Evolutionary conservation across 2,797 vertebrate genomes (phyloP).

Genomic region (Trematomus bernacchii): DNA sequence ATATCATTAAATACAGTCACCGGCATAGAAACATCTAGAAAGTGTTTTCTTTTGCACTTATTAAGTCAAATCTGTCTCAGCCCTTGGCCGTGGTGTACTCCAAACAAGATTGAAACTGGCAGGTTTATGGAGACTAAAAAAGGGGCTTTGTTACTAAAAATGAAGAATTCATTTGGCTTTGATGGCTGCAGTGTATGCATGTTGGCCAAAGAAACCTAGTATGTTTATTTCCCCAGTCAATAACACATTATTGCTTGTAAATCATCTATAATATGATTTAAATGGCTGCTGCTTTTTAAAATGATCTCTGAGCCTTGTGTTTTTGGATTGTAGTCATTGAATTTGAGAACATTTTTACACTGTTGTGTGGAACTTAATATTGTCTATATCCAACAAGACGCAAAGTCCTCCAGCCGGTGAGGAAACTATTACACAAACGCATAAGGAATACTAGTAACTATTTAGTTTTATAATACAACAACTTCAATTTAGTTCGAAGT

Average conservation of each 20-base stretch:
- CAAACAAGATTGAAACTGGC: slow-evolving; percentile 32
- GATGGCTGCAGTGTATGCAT: neutral
- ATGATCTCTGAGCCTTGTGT: neutral
- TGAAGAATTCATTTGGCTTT: neutral
- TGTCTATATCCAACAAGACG: neutral
- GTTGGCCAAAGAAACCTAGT: neutral
- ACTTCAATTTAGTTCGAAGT: slow-evolving; percentile 35
- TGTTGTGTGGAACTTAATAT: neutral
- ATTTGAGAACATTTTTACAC: neutral
- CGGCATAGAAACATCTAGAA: slow-evolving; percentile 23
- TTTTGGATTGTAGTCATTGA: neutral
- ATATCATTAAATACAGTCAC: slow-evolving; percentile 36
- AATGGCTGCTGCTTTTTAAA: neutral
- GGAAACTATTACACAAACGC: neutral
- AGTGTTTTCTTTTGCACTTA: slow-evolving; percentile 3
- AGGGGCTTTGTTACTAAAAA: neutral
- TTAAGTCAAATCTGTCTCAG: slow-evolving; percentile 1
- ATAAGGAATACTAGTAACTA: neutral
- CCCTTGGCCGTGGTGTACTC: neutral
- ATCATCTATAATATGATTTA: neutral
- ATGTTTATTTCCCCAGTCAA: neutral
- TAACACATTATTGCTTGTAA: neutral
- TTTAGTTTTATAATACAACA: slow-evolving; percentile 1
- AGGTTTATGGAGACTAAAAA: neutral
- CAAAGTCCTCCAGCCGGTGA: neutral